Evolutionary conservation across 2,113 vertebrate species (phyloP).

Genomic region (Psophia crepitans): DNA sequence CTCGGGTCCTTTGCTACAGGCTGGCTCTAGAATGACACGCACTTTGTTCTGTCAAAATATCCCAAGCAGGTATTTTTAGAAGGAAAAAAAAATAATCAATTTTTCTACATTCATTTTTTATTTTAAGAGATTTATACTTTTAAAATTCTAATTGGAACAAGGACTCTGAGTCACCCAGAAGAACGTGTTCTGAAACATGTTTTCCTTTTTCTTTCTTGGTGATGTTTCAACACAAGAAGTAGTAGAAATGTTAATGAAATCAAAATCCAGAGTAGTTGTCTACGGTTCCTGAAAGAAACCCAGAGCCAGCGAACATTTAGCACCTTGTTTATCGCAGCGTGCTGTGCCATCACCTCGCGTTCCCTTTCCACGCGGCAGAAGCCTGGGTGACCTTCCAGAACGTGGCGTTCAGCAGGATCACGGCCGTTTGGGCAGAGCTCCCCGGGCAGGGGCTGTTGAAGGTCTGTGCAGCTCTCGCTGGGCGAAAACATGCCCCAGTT

Average conservation of each 20-base stretch:
- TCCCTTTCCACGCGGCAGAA: not conserved
- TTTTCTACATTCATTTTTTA: not conserved
- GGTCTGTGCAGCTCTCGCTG: not conserved
- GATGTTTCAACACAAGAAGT: not conserved
- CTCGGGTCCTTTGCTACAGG: not conserved
- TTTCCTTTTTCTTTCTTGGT: not conserved
- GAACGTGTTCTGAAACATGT: not conserved
- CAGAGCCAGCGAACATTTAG: not conserved
- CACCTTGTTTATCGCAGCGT: not conserved
- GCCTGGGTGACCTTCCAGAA: not conserved
- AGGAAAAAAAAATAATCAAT: not conserved
- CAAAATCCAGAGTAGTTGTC: not conserved
- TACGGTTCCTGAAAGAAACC: not conserved
- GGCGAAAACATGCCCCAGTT: not conserved
- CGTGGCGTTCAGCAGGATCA: not conserved
- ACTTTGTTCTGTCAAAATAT: not conserved
- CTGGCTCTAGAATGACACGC: not conserved
- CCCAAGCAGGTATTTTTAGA: not conserved
- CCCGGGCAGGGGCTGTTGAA: not conserved
- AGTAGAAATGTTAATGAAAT: not conserved
- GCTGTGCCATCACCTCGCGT: not conserved
- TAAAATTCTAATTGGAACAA: not conserved
- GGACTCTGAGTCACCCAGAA: not conserved
- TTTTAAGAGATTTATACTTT: not conserved
- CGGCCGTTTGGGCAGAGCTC: not conserved